Evolutionary conservation across 2,113 vertebrate species (phyloP).

Genomic region (Sphaerodactylus townsendi): DNA sequence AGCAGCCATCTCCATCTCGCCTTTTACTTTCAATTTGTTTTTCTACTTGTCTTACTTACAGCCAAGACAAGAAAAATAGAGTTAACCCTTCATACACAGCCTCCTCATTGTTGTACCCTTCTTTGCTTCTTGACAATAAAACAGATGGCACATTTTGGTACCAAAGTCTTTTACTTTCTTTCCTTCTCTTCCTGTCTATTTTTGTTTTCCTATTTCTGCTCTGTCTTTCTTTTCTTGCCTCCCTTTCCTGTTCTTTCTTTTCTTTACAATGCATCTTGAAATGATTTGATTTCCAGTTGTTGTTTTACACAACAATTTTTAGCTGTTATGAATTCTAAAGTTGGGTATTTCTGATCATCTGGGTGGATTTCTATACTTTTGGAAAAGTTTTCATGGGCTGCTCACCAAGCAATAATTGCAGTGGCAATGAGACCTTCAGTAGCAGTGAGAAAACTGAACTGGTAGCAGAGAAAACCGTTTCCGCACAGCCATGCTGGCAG

Average conservation of each 20-base stretch:
- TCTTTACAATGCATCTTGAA: background rate
- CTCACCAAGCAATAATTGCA: background rate
- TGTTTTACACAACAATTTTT: background rate
- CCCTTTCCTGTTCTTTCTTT: background rate
- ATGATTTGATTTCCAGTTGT: background rate
- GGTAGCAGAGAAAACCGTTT: background rate
- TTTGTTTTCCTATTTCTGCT: background rate
- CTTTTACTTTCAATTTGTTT: constrained; percentile 10
- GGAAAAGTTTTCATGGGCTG: background rate
- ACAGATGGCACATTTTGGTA: background rate
- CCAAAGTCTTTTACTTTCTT: background rate
- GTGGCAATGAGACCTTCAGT: background rate
- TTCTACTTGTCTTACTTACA: constrained; percentile 8
- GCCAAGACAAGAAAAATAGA: background rate
- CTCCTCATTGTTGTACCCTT: background rate
- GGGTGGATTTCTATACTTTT: background rate
- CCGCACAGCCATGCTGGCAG: no score
- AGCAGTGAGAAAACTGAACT: background rate
- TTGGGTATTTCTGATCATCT: background rate
- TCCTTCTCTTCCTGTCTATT: background rate
- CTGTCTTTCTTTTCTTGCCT: background rate
- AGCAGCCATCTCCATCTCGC: constrained; percentile 16
- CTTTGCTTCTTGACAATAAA: background rate
- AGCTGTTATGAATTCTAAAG: background rate
- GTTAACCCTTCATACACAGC: constrained; percentile 7